Conservation (phyloP, 2,113 vertebrate genomes). For the Petrocephalus microphthalmus region DNA sequence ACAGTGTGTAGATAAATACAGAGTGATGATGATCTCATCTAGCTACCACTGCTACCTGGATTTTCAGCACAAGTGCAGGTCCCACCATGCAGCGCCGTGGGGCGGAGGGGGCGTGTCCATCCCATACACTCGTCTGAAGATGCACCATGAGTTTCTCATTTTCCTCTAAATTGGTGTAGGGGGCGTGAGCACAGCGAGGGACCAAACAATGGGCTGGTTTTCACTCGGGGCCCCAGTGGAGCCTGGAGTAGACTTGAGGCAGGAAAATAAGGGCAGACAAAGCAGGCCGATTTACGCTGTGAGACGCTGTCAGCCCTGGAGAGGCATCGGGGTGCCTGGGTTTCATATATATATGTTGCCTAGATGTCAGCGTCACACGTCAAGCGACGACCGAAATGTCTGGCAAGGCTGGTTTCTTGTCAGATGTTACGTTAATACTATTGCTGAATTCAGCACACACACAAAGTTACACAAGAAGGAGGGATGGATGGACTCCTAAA, state of each 20-base stretch:
- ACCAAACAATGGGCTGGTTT: neutral
- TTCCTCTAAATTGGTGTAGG: neutral
- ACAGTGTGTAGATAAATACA: neutral
- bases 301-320: neutral
- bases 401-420: neutral
- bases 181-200: neutral
- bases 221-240: neutral
- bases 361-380: neutral
- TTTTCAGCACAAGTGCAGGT: neutral
- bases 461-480: neutral
- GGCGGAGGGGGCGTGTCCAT: neutral
- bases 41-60: neutral
- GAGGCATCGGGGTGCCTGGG: neutral
- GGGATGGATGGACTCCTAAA: neutral
- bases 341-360: neutral
- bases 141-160: neutral
- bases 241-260: neutral
- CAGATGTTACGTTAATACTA: neutral
- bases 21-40: neutral
- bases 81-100: neutral
- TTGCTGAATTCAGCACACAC: neutral
- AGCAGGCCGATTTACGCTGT: neutral
- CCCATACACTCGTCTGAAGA: neutral
- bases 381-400: neutral
- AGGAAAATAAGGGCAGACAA: neutral